These are phyloP conservation scores for Trachelus tabidus DNA, from an alignment of 2,888 invertebrate species.

Conservation along the genomic window DNA sequence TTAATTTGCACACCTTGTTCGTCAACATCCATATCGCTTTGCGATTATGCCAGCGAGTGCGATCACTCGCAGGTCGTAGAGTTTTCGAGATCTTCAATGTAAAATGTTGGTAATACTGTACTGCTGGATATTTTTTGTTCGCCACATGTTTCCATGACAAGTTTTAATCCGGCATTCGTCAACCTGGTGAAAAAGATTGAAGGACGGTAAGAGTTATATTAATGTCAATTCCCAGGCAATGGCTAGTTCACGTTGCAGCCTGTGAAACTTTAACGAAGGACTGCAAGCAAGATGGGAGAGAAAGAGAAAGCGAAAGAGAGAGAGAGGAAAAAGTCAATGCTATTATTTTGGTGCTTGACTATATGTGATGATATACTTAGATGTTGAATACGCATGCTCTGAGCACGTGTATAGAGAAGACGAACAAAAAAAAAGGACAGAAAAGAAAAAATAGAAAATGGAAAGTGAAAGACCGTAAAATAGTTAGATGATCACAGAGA, in stretches of 20 bases:
- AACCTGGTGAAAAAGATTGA: neutral
- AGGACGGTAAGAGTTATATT: neutral
- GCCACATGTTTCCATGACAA: neutral
- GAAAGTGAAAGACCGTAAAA: neutral
- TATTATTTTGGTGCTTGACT: neutral
- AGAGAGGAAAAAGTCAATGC: neutral
- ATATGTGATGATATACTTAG: neutral
- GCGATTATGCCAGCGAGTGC: neutral
- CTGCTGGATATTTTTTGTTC: neutral
- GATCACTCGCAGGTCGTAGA: neutral
- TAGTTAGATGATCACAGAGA: neutral
- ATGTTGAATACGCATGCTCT: neutral
- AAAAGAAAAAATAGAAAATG: neutral
- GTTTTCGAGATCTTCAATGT: neutral
- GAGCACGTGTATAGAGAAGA: neutral
- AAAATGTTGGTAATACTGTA: neutral
- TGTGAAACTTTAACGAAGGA: neutral
- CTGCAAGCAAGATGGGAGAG: conserved; percentile 4
- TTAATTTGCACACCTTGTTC: too few species aligned
- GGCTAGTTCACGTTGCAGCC: neutral
- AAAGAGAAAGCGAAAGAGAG: conserved; percentile 7
- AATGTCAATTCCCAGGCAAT: neutral
- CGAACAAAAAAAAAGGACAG: neutral
- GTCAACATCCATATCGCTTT: too few species aligned
- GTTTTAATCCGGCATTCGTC: neutral